Base-by-base conservation (phyloP, 2,113 vertebrate genomes). In the Lycaon pictus region DNA sequence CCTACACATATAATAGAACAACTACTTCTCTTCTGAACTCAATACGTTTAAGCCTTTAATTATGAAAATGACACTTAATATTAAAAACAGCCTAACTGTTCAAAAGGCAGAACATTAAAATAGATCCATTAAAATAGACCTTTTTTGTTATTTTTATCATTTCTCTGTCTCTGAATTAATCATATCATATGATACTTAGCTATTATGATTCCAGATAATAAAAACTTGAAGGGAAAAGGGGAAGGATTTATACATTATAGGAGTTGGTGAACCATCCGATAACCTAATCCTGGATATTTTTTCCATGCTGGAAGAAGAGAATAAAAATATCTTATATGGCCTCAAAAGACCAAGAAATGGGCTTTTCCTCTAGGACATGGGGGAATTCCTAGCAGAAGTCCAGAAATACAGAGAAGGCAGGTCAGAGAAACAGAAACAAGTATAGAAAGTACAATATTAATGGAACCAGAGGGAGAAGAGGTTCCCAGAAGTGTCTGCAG, bases 121-220 rank as follows among this genome's bases (percentile, higher is more conserved):
- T 37, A 37, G 37, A 37, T 67, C 43, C 71, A 89, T 80, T 56
- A 90, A 71, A 62, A 76, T 15, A 88, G 62, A 79, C 51, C n/a
- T 58, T 58, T 58, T 88, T 37, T 93, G 32, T 85, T 94, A 48
- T 83, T 69, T 85, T 77, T 60, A 55, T 81, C 69, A 63, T 32
- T 32, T 37, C 72, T 86, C 53, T 35, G 35, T 81, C 72, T 56
- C 85, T 74, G 72, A 86, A 81, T 90, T 51, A 93, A 89, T 72
- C 60, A 48, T 74, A 82, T n/a, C 88, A 87, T 43, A 55, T 13
- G 29, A 93, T 81, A 90, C 37, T 81, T 88, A 77, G 63, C 32
- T 53, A 88, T 84, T 77, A 71, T 56, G 87, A 97, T 65, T 89
- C 62, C 67, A 95, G 53, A 90, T 74, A 56, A 48, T 89, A 89